Evolutionary conservation across 2,888 invertebrate species (phyloP).

Genomic region (Amorpha juglandis): DNA sequence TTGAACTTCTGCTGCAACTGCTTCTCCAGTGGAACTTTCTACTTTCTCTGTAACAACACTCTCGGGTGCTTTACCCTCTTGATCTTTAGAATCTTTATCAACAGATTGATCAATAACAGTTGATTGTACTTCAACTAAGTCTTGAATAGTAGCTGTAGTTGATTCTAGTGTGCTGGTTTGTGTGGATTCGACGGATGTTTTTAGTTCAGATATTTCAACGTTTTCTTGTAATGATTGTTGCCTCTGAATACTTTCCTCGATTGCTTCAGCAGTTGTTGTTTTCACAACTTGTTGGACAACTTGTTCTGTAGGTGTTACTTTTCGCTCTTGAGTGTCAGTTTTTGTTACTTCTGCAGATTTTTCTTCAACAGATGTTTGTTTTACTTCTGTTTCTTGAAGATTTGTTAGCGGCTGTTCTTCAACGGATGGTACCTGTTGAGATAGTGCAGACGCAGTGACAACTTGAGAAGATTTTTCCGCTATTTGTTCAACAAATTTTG

Average conservation of each 20-base stretch:
- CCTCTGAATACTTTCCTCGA: constrained; percentile 37
- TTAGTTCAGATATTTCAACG: constrained; percentile 20
- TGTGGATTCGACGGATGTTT: background rate
- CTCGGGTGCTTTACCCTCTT: constrained; percentile 43
- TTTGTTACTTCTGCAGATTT: constrained; percentile 20
- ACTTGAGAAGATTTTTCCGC: background rate
- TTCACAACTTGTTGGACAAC: constrained; percentile 27
- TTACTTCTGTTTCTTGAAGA: background rate
- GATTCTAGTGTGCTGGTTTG: background rate
- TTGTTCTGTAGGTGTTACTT: constrained; percentile 20
- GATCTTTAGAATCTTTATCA: constrained; percentile 39
- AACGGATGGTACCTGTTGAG: background rate
- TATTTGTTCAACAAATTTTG: constrained; percentile 1
- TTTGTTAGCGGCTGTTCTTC: background rate
- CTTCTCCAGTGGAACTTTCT: constrained; percentile 48
- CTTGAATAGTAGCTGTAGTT: background rate
- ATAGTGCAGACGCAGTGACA: background rate
- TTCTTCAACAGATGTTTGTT: constrained; percentile 19
- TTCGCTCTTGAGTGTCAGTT: background rate
- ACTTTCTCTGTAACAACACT: constrained; percentile 36
- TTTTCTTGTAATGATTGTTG: constrained; percentile 29
- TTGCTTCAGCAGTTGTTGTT: constrained; percentile 18
- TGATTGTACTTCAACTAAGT: constrained; percentile 32
- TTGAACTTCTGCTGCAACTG: constrained; percentile 44
- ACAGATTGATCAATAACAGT: constrained; percentile 39